These are phyloP conservation scores for Drosophila burlai DNA, from an alignment of 1,140 invertebrate species.

Conservation along the genomic window DNA sequence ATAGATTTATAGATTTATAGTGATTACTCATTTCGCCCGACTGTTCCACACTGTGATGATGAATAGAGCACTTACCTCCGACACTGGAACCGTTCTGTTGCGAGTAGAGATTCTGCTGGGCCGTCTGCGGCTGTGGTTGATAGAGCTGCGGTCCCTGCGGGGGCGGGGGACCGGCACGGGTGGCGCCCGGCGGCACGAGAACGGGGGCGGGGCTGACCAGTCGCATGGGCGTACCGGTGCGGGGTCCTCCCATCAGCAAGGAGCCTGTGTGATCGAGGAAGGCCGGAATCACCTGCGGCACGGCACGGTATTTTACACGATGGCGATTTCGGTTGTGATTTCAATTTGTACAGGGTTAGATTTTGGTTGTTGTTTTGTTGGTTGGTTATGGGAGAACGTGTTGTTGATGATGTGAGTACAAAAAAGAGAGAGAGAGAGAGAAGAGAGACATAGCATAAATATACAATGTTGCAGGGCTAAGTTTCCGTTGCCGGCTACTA, in stretches of 20 bases:
- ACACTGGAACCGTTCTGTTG: constrained; percentile 85
- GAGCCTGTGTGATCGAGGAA: constrained; percentile 94
- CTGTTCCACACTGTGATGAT: no score
- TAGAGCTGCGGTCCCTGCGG: constrained; percentile 87
- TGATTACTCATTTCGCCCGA: background rate
- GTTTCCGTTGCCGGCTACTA: constrained; percentile 5
- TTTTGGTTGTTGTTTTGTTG: constrained; percentile 45
- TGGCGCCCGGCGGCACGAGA: constrained; percentile 88
- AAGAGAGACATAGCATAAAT: constrained; percentile 36
- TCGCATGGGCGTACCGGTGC: constrained; percentile 94
- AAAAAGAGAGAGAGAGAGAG: constrained; percentile 28
- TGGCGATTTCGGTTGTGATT: constrained; percentile 32
- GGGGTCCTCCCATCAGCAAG: constrained; percentile 92
- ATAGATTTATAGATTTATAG: background rate
- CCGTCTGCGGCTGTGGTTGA: constrained; percentile 86
- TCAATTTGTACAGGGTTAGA: constrained; percentile 70
- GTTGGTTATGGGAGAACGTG: constrained; percentile 16
- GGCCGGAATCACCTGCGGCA: constrained; percentile 88
- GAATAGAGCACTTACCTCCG: constrained; percentile 73
- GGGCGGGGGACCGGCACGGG: constrained; percentile 86
- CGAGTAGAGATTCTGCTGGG: constrained; percentile 85
- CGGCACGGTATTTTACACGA: constrained; percentile 48
- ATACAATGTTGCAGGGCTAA: constrained; percentile 23
- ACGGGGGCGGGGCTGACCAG: constrained; percentile 95
- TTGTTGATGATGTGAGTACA: constrained; percentile 28